A percentile compares a stretch with the other conserved stretches of the same genome.
phyloP scores from a whole-genome alignment of 2,113 vertebrate genomes.

The Odobenus rosmarus region DNA sequence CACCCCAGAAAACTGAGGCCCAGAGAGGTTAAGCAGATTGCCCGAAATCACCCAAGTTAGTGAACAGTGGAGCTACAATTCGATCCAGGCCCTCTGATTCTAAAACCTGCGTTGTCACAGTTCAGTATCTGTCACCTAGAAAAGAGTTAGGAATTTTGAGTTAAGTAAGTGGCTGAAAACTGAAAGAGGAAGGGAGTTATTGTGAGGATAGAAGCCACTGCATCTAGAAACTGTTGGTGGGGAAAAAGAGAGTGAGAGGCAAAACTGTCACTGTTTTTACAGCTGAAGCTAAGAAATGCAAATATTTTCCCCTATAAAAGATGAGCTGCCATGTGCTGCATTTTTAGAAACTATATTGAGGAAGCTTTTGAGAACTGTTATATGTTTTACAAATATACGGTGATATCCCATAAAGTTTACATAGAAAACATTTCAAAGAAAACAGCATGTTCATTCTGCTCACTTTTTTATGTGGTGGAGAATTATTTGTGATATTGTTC shows the following conservation, averaged over 20 bases:
- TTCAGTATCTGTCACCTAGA: not conserved
- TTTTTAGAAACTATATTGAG: conserved; percentile 44
- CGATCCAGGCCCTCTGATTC: not conserved
- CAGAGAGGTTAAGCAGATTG: conserved; percentile 29
- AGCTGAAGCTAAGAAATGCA: not conserved
- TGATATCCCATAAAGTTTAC: not conserved
- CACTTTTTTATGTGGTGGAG: not conserved
- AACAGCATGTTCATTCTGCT: not conserved
- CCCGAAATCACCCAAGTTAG: not conserved
- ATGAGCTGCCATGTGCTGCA: not conserved
- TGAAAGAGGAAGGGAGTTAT: not conserved
- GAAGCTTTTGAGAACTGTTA: conserved; percentile 28
- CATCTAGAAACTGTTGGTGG: not conserved
- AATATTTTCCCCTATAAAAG: not conserved
- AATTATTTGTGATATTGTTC: not conserved
- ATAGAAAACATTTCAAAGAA: conserved; percentile 35
- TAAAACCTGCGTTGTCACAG: not conserved
- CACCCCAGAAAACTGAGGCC: not conserved
- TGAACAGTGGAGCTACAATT: not conserved
- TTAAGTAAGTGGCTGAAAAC: not conserved
- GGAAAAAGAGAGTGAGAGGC: not conserved
- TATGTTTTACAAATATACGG: not conserved
- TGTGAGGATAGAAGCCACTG: not conserved
- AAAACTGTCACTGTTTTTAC: not conserved
- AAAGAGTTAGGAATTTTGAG: not conserved